Percentiles rank a stretch among this genome's conserved stretches.
phyloP scores from a whole-genome alignment of 2,888 invertebrate species.

The Aleiodes leptofemur region DNA sequence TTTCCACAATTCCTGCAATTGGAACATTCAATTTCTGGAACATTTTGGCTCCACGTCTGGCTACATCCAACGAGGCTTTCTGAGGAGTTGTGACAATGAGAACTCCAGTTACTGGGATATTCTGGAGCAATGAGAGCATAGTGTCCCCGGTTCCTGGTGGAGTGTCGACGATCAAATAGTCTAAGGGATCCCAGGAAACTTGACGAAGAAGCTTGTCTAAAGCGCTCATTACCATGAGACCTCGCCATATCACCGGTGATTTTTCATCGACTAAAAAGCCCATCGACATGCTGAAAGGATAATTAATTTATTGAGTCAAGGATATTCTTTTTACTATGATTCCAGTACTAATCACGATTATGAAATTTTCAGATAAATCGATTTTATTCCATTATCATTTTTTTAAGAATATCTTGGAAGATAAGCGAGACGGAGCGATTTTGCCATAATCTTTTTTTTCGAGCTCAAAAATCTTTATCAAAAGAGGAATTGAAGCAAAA shows the following conservation, averaged over 20 bases:
- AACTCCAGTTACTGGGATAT: constrained; percentile 89
- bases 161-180: constrained; percentile 93
- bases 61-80: constrained; percentile 90
- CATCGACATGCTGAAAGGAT: constrained; percentile 89
- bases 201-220: constrained; percentile 89
- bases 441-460: no score
- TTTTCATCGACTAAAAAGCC: constrained; percentile 91
- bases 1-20: constrained; percentile 91
- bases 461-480: no score
- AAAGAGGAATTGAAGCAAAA: no score
- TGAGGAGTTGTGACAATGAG: constrained; percentile 96
- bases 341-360: no score
- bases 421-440: no score
- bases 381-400: no score
- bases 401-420: no score
- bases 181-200: constrained; percentile 92
- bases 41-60: constrained; percentile 91
- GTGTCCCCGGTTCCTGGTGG: constrained; percentile 98
- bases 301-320: background rate
- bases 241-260: constrained; percentile 95
- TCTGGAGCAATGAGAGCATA: constrained; percentile 93
- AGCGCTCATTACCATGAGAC: constrained; percentile 97
- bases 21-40: constrained; percentile 89
- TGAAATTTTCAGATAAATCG: no score
- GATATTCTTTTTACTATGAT: no score